Evolutionary conservation across 1,140 invertebrate species (phyloP), one percentile per base, ranked within the genome.

Genomic region (Pseudomyrmex gracilis): DNA sequence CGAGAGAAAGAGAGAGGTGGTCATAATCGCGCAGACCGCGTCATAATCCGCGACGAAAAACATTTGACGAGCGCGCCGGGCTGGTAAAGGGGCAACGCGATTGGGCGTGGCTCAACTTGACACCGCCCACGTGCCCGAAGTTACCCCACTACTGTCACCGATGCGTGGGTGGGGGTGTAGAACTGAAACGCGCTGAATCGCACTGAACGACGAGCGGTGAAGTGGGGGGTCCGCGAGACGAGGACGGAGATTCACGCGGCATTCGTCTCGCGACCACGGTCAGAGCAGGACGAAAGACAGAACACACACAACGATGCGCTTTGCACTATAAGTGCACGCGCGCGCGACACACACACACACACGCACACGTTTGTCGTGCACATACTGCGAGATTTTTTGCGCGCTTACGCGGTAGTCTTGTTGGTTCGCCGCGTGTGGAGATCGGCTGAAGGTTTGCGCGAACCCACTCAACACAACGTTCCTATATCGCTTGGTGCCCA

Each of bases 21-120:
- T 94, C 91, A 92, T 94, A 94, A 94, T 94, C 93, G 93, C 93
- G 90, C 93, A 94, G 93, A 91, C 90, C 93, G 94, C 93, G 94
- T 94, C 93, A 94, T 94, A 94, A 94, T 94, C 94, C 91, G 92
- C 90, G 93, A 92, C 92, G 92, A 93, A 94, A 94, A 94, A 94
- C 93, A 91, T 94, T 94, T 93, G 92, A 93, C 91, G 92, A 93
- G 90, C 89, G 78, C 74, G 87, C 82, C 85, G 83, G 85, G 88
- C 89, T 90, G 91, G 90, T 91, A 92, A 92, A 92, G 90, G 90
- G 90, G 91, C 90, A 89, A 83, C 90, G 84, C 73, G 64, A 78
- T 57, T 60, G 83, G 91, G 91, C 87, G 92, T 88, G 90, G 58
- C 61, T 24, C 8, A 2, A 3, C 1, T 47, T 78, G 45, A 87